These are phyloP conservation scores for Galaxea fascicularis DNA, from an alignment of 92 coral and sea anemone species.

Conservation along the genomic window DNA sequence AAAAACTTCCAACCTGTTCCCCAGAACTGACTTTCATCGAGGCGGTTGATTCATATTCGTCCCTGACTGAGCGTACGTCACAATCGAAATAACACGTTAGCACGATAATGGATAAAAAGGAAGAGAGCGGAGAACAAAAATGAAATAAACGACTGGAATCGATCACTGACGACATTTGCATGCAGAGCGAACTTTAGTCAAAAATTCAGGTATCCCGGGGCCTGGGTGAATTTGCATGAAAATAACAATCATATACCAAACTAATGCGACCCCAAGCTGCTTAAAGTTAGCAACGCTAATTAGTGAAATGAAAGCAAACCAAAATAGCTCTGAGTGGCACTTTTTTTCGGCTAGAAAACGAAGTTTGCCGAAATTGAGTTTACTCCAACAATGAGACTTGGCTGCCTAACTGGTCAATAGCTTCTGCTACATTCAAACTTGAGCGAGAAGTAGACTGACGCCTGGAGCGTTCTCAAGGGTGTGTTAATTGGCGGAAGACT, in stretches of 20 bases:
- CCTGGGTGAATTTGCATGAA: not conserved
- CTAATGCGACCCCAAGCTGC: not conserved
- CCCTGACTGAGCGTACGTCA: too few relatives aligned
- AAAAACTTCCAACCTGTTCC: too few relatives aligned
- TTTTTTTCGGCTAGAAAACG: not conserved
- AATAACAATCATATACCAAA: not conserved
- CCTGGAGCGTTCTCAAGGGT: slow-evolving; percentile 12
- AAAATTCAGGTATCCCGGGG: too few relatives aligned
- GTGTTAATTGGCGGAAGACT: slow-evolving; percentile 14
- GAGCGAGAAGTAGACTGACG: not conserved
- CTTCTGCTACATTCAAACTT: not conserved
- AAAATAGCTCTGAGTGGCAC: too few relatives aligned
- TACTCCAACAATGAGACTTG: not conserved
- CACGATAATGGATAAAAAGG: too few relatives aligned
- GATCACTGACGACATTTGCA: too few relatives aligned
- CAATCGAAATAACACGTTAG: too few relatives aligned
- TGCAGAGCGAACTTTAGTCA: too few relatives aligned
- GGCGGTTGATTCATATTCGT: too few relatives aligned
- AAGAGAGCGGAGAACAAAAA: too few relatives aligned
- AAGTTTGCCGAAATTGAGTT: not conserved
- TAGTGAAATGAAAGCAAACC: not conserved
- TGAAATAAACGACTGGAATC: too few relatives aligned
- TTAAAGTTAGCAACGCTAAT: not conserved
- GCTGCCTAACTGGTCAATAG: not conserved
- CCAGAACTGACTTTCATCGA: too few relatives aligned